Conservation (phyloP, 1,140 invertebrate genomes). For the Tachypleus tridentatus region DNA sequence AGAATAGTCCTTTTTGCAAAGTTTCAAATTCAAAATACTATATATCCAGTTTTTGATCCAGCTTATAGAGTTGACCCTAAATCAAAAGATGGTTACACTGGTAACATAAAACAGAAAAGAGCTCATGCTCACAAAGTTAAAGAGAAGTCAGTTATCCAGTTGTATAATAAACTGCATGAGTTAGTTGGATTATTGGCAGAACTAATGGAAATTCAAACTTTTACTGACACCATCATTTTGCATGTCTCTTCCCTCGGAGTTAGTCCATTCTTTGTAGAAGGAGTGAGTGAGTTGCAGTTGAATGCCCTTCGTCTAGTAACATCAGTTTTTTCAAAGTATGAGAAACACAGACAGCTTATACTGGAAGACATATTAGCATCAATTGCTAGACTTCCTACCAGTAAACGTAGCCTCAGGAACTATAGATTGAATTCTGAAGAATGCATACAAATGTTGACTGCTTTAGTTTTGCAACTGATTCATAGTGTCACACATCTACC, state of each 20-base stretch:
- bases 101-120: slow-evolving; percentile 49
- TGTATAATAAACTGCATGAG: slow-evolving; percentile 90
- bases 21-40: slow-evolving; percentile 89
- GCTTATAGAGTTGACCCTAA: slow-evolving; percentile 72
- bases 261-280: slow-evolving; percentile 96
- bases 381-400: slow-evolving; percentile 89
- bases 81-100: slow-evolving; percentile 36
- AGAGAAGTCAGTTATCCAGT: slow-evolving; percentile 59
- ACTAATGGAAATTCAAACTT: slow-evolving; percentile 73
- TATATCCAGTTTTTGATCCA: slow-evolving; percentile 94
- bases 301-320: slow-evolving; percentile 91
- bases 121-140: slow-evolving; percentile 47
- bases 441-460: slow-evolving; percentile 94
- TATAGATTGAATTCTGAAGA: slow-evolving; percentile 64
- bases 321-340: slow-evolving; percentile 88
- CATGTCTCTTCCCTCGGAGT: slow-evolving; percentile 70
- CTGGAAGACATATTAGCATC: slow-evolving; percentile 96
- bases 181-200: slow-evolving; percentile 78
- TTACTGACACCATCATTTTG: slow-evolving; percentile 80
- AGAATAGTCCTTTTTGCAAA: slow-evolving; percentile 88
- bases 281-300: slow-evolving; percentile 90
- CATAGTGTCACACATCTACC: slow-evolving; percentile 90
- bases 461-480: slow-evolving; percentile 91
- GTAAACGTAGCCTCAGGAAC: slow-evolving; percentile 67
- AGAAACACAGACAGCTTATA: slow-evolving; percentile 83